Evolutionary conservation across 2,888 invertebrate genomes (phyloP).

Genomic region (Alviniconcha strummeri): DNA sequence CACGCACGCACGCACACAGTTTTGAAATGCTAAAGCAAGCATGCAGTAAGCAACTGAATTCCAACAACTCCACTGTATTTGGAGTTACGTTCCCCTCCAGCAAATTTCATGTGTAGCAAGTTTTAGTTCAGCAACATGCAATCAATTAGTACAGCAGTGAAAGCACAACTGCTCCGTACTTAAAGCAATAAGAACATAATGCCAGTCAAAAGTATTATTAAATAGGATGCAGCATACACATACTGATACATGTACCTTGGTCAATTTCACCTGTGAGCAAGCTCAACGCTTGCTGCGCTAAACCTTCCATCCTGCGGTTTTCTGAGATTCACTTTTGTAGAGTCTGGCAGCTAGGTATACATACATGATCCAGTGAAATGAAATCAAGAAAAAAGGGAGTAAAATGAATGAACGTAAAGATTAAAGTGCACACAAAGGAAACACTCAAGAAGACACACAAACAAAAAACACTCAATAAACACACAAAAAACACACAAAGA

Average conservation of each 20-base stretch:
- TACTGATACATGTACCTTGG: not conserved
- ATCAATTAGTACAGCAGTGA: no score
- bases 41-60: no score
- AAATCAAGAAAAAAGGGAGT: not conserved
- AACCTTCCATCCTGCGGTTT: constrained; percentile 9
- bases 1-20: no score
- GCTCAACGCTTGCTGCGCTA: not conserved
- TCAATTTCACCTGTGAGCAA: not conserved
- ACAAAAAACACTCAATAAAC: not conserved
- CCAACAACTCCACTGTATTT: no score
- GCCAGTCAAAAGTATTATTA: no score
- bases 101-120: no score
- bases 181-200: no score
- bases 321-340: not conserved
- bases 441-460: not conserved
- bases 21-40: no score
- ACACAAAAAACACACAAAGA: not conserved
- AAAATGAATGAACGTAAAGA: not conserved
- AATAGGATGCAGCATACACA: no score
- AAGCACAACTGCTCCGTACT: no score
- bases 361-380: not conserved
- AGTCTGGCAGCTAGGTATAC: not conserved
- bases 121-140: no score
- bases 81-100: no score
- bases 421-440: not conserved